Evolutionary conservation across 2,113 vertebrate genomes (phyloP).

Genomic region (Antennarius striatus): DNA sequence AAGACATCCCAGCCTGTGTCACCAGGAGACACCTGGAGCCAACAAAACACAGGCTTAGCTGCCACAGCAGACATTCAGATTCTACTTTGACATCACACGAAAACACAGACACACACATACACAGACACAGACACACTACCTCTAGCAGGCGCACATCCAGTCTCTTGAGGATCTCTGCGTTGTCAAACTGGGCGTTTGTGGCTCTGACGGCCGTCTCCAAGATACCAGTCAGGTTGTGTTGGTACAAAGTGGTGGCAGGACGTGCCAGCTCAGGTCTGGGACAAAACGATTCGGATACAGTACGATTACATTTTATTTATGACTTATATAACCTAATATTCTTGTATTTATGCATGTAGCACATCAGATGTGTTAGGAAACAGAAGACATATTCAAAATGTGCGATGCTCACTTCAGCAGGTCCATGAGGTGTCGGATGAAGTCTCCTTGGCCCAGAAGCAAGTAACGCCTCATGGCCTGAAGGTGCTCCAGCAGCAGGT

Average conservation of each 20-base stretch:
- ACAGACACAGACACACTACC: constrained; percentile 69
- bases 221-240: constrained; percentile 97
- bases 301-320: too few relatives aligned
- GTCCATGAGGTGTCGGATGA: constrained; percentile 98
- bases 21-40: constrained; percentile 91
- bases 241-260: constrained; percentile 95
- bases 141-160: constrained; percentile 95
- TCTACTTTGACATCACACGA: neutral
- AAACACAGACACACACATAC: neutral
- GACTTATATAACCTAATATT: too few relatives aligned
- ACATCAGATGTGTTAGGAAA: neutral
- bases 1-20: constrained; percentile 99
- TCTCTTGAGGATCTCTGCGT: constrained; percentile 92
- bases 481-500: constrained; percentile 94
- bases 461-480: constrained; percentile 97
- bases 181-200: constrained; percentile 97
- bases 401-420: constrained; percentile 89
- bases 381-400: neutral
- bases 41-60: neutral
- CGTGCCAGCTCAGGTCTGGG: constrained; percentile 91
- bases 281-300: neutral
- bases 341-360: too few relatives aligned
- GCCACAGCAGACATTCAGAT: too few relatives aligned
- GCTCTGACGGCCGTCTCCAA: constrained; percentile 94
- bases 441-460: constrained; percentile 97